These are phyloP conservation scores for Drosophila parabipectinata DNA, from an alignment of 1,140 invertebrate genomes.

Conservation along the genomic window DNA sequence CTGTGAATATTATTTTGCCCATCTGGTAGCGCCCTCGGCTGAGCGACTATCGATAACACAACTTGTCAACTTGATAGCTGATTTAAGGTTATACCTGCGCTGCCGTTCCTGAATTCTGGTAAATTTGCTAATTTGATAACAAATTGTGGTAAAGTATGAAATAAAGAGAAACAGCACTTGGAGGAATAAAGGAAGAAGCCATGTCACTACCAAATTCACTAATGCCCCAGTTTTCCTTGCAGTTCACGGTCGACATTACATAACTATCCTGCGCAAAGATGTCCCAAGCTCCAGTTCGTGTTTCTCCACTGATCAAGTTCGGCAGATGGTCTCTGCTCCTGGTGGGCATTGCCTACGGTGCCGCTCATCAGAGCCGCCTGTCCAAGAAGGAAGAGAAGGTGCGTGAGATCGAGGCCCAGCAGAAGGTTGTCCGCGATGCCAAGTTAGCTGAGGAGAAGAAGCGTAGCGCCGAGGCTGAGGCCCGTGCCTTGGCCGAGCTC, in stretches of 20 bases:
- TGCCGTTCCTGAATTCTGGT: constrained; percentile 55
- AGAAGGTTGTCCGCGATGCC: constrained; percentile 88
- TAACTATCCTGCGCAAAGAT: constrained; percentile 65
- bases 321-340: constrained; percentile 89
- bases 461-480: constrained; percentile 83
- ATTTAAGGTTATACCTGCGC: constrained; percentile 76
- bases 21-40: constrained; percentile 27
- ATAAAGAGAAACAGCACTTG: not conserved
- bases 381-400: constrained; percentile 88
- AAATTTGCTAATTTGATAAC: constrained; percentile 47
- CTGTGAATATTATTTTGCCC: not conserved
- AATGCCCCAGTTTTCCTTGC: constrained; percentile 26
- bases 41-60: constrained; percentile 37
- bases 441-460: constrained; percentile 89
- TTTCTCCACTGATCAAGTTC: constrained; percentile 90
- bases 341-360: constrained; percentile 88
- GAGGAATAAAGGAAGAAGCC: too few relatives aligned
- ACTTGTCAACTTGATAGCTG: constrained; percentile 69
- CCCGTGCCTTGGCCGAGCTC: constrained; percentile 67
- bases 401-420: constrained; percentile 87
- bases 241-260: constrained; percentile 72
- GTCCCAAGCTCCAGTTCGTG: constrained; percentile 87
- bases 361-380: constrained; percentile 88
- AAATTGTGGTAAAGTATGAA: constrained; percentile 14
- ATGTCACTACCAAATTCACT: not conserved